Evolutionary conservation across 1,140 invertebrate genomes (phyloP), one percentile per base, ranked within the genome.

Genomic region (Pogonognathellus flavescens): DNA sequence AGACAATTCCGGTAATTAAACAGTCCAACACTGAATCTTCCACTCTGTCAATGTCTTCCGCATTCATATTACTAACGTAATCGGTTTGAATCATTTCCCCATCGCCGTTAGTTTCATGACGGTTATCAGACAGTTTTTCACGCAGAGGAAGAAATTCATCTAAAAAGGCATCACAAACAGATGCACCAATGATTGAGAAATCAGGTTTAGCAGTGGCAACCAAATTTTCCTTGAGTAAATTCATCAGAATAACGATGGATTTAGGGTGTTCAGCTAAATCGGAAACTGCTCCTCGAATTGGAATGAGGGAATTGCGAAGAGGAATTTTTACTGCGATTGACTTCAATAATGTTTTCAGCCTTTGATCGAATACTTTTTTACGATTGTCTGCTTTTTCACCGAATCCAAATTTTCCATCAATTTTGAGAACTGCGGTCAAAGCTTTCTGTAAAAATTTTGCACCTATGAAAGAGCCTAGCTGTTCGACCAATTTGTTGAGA

Each of bases 91-190:
- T 25, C 59, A 8, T 57, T 91, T 90, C 72, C 90, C 90, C 2
- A 6, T 22, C 88, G 88, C 62, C 89, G 87, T 87, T 72, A 1
- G 82, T 25, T 52, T 84, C 20, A 70, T 85, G 41, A 83, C 89
- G 91, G 14, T 91, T 2, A 1, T 90, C 92, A 31, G 91, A 92
- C 10, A 95, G 89, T 86, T 92, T 91, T 25, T 93, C 92, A 16
- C 96, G 90, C 85, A 94, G 93, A 4, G 91, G 92, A 0, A 97
- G 89, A 49, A 97, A 92, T 86, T 95, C 94, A 84, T 94, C 92
- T 50, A 97, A 90, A 90, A 97, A 97, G 0, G 95, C 94, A 87
- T 95, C 96, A 25, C 97, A 90, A 89, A 98, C 97, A 5, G 94
- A 91, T 0, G 95, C 93, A 25, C 97, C 89, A 22, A 94, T 94